These are phyloP conservation scores for Epizoanthus illoricatus DNA, from an alignment of 92 coral and sea anemone species.

Conservation along the genomic window DNA sequence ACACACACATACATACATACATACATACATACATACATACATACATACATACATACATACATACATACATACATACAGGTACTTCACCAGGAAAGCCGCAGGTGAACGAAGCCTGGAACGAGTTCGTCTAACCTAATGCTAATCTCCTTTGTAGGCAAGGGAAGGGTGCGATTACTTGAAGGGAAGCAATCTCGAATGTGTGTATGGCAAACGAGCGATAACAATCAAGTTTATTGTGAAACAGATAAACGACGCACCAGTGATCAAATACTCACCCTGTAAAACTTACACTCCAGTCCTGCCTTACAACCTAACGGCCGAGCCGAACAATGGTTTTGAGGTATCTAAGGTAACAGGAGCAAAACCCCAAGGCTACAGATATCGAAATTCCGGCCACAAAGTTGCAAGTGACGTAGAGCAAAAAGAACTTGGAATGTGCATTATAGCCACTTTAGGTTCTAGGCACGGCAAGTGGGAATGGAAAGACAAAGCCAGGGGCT, in stretches of 20 bases:
- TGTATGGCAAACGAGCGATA: background rate
- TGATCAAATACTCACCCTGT: background rate
- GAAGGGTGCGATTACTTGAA: constrained; percentile 5
- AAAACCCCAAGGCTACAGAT: background rate
- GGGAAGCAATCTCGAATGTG: background rate
- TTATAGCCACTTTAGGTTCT: background rate
- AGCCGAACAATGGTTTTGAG: background rate
- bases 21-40: no score
- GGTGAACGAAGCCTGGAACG: no score
- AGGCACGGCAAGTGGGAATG: background rate
- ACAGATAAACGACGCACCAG: constrained; percentile 22
- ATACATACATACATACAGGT: no score
- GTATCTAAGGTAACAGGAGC: background rate
- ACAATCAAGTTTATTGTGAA: constrained; percentile 6
- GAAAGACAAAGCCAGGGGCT: background rate
- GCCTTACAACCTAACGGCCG: constrained; percentile 9
- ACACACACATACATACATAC: no score
- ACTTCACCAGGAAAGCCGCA: no score
- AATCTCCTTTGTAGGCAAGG: background rate
- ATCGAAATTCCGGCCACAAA: background rate
- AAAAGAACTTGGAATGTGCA: constrained; percentile 3
- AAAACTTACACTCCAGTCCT: background rate
- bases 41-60: no score
- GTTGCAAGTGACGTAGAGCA: constrained; percentile 3
- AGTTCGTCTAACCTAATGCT: no score